Conservation (phyloP, 2,888 invertebrate genomes). For the Neria commutata region DNA sequence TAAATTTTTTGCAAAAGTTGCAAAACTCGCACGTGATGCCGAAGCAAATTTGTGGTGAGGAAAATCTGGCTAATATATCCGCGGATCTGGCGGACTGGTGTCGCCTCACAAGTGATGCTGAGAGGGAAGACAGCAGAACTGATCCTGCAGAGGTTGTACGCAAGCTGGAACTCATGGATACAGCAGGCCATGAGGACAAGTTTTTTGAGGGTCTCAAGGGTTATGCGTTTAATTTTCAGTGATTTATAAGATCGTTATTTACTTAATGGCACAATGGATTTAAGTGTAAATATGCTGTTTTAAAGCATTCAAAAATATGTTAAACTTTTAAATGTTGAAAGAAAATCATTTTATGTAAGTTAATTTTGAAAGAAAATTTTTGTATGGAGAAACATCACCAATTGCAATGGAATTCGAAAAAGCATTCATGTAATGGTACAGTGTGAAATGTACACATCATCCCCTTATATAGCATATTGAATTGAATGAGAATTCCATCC, state of each 20-base stretch:
- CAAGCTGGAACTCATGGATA: conserved; percentile 29
- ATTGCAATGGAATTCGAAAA: too few relatives aligned
- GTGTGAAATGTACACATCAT: too few relatives aligned
- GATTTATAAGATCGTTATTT: too few relatives aligned
- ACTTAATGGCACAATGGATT: too few relatives aligned
- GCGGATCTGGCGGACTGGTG: conserved; percentile 48
- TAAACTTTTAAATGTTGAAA: neutral
- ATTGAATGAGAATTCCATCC: too few relatives aligned
- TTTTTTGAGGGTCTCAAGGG: conserved; percentile 43
- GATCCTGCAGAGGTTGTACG: conserved; percentile 10
- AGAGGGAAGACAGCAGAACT: conserved; percentile 14
- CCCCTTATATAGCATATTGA: too few relatives aligned
- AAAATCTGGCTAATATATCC: conserved; percentile 34
- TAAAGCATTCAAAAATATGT: neutral
- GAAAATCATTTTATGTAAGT: too few relatives aligned
- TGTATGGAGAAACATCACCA: too few relatives aligned
- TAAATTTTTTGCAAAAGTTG: conserved; percentile 48
- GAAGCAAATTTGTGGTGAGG: conserved; percentile 41
- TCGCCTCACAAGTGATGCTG: conserved; percentile 36
- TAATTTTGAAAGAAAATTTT: too few relatives aligned
- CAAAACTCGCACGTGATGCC: conserved; percentile 51
- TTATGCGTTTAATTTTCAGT: conserved; percentile 32
- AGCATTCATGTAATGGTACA: too few relatives aligned
- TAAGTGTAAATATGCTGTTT: too few relatives aligned
- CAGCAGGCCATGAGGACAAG: conserved; percentile 24